phyloP scores from a whole-genome alignment of 2,797 vertebrate genomes.

The Arnoldichthys spilopterus region DNA sequence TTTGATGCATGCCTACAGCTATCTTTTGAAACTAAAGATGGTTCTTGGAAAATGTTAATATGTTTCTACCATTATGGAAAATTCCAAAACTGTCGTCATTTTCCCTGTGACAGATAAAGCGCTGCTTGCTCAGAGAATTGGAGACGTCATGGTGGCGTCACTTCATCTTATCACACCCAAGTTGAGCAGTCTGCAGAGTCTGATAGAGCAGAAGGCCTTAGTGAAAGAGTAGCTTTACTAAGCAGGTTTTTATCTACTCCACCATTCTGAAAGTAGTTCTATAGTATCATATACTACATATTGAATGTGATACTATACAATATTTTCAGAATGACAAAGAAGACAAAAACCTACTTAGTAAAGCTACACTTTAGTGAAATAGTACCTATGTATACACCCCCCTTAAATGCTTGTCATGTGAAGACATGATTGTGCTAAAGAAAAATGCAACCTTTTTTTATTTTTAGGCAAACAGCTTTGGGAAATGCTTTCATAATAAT shows the following conservation, averaged over 20 bases:
- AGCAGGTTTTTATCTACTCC: neutral
- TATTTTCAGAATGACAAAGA: no score
- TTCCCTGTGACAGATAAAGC: conserved; percentile 9
- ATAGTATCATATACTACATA: neutral
- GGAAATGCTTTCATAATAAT: no score
- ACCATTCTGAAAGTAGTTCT: neutral
- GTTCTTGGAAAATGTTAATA: no score
- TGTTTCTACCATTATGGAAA: neutral
- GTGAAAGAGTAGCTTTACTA: conserved; percentile 1
- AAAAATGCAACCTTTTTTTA: no score
- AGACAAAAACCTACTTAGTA: no score
- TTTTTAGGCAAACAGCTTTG: no score
- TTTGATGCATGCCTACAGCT: neutral
- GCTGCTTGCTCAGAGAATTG: conserved; percentile 21
- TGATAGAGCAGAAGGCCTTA: conserved; percentile 51
- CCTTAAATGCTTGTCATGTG: no score
- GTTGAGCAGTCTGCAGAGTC: conserved; percentile 48
- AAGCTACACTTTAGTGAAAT: no score
- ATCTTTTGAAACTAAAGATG: no score
- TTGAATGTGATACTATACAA: no score
- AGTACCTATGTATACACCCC: no score
- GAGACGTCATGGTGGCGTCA: conserved; percentile 56
- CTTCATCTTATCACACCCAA: conserved; percentile 57
- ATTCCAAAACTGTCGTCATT: conserved; percentile 8
- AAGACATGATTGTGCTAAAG: no score